Evolutionary conservation across 2,797 vertebrate genomes (phyloP).

Genomic region (Anableps anableps): DNA sequence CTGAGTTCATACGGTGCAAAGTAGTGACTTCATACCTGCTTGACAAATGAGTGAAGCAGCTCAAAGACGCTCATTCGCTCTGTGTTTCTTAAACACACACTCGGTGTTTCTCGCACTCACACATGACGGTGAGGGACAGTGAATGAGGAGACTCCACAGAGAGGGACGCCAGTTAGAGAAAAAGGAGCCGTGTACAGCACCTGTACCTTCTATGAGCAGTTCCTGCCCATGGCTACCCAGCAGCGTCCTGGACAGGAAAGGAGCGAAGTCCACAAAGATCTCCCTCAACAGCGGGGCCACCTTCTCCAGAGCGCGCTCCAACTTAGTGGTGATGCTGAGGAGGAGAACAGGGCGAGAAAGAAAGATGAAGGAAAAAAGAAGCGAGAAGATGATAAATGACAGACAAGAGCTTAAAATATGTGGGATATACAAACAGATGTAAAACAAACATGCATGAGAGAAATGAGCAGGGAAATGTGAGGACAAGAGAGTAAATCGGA

Average conservation of each 20-base stretch:
- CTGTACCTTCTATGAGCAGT: constrained; percentile 99
- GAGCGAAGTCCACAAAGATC: constrained; percentile 99
- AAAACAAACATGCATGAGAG: constrained; percentile 36
- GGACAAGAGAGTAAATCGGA: constrained; percentile 30
- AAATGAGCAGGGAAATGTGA: constrained; percentile 24
- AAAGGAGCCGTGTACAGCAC: constrained; percentile 86
- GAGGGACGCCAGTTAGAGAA: constrained; percentile 82
- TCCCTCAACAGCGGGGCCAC: constrained; percentile 96
- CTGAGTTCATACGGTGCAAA: constrained; percentile 41
- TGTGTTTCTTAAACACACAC: constrained; percentile 7
- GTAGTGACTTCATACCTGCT: constrained; percentile 68
- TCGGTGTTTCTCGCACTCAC: constrained; percentile 34
- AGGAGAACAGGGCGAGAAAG: constrained; percentile 1
- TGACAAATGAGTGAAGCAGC: constrained; percentile 75
- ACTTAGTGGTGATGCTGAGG: constrained; percentile 96
- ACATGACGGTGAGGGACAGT: constrained; percentile 72
- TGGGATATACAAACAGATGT: constrained; percentile 21
- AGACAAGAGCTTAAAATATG: constrained; percentile 32
- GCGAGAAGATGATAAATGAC: constrained; percentile 25
- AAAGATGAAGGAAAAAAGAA: constrained; percentile 17
- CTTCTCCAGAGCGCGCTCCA: constrained; percentile 98
- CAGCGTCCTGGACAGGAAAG: constrained; percentile 95
- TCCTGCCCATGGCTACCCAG: constrained; percentile 99
- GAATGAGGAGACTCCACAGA: constrained; percentile 81
- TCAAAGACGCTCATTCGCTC: constrained; percentile 50